phyloP scores from a whole-genome alignment of 1,140 invertebrate genomes.

The Trachymyrmex septentrionalis region DNA sequence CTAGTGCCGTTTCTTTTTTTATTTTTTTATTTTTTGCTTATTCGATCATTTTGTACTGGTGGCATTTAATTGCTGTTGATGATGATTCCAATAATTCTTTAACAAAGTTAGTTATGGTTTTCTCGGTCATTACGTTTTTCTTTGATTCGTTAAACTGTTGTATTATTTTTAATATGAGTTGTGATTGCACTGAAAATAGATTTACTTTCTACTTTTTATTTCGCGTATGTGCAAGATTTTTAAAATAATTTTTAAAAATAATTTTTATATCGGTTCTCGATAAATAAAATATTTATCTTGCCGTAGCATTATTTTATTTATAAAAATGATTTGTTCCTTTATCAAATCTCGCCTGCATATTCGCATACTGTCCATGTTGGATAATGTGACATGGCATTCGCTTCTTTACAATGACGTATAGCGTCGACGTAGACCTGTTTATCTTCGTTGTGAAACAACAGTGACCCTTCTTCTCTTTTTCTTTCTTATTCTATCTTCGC shows the following conservation, averaged over 20 bases:
- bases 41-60: constrained; percentile 1
- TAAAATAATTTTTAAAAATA: no score
- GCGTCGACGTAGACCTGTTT: background rate
- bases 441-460: background rate
- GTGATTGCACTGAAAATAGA: background rate
- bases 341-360: background rate
- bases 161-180: background rate
- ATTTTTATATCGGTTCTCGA: background rate
- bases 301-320: background rate
- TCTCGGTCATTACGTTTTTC: background rate
- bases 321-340: background rate
- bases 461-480: constrained; percentile 15
- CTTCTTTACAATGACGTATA: background rate
- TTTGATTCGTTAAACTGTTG: background rate
- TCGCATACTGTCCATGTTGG: background rate
- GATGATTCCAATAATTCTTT: background rate
- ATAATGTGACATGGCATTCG: no score
- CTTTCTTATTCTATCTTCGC: background rate
- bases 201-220: background rate
- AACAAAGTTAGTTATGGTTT: background rate
- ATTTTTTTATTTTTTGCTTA: constrained; percentile 1
- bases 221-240: background rate
- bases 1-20: background rate
- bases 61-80: background rate
- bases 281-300: background rate